A percentile compares a stretch with the other conserved stretches of the same genome.
Evolutionary conservation across 23 tunicate genomes (phyloP).

Genomic region (Styela plicata): DNA sequence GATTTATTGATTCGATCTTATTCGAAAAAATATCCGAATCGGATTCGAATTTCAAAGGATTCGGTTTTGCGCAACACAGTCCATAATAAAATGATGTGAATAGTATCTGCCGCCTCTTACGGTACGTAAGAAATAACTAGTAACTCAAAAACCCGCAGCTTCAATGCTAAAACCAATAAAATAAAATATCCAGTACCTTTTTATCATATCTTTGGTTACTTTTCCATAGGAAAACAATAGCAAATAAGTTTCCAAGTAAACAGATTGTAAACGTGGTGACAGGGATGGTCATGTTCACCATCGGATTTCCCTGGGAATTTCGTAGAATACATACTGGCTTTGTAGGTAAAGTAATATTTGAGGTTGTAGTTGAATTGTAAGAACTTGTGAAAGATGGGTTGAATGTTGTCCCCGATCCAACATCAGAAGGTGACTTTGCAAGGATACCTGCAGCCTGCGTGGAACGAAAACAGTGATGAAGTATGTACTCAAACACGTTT

Average conservation of each 20-base stretch:
- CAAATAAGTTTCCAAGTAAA: constrained; percentile 48
- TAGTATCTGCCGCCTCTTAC: too few relatives aligned
- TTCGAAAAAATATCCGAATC: too few relatives aligned
- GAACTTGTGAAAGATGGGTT: neutral
- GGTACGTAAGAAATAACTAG: too few relatives aligned
- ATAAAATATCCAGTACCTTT: too few relatives aligned
- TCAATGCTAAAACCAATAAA: too few relatives aligned
- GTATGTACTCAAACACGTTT: too few relatives aligned
- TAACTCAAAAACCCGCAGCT: too few relatives aligned
- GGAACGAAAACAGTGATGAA: too few relatives aligned
- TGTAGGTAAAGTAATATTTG: neutral
- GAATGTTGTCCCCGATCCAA: neutral
- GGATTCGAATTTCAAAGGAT: too few relatives aligned
- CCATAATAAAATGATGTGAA: too few relatives aligned
- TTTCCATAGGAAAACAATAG: constrained; percentile 61
- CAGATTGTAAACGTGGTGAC: constrained; percentile 21
- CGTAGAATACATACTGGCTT: neutral
- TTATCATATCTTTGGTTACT: constrained; percentile 51
- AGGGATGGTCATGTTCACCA: constrained; percentile 8
- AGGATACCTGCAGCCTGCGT: neutral
- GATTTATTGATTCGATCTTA: too few relatives aligned
- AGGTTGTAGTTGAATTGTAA: neutral
- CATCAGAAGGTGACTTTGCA: neutral
- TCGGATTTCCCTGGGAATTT: constrained; percentile 23
- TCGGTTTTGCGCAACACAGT: too few relatives aligned